A percentile compares a stretch with the other conserved stretches of the same genome.
phyloP scores from a whole-genome alignment of 2,888 invertebrate species.

The Galerucella calmariensis region DNA sequence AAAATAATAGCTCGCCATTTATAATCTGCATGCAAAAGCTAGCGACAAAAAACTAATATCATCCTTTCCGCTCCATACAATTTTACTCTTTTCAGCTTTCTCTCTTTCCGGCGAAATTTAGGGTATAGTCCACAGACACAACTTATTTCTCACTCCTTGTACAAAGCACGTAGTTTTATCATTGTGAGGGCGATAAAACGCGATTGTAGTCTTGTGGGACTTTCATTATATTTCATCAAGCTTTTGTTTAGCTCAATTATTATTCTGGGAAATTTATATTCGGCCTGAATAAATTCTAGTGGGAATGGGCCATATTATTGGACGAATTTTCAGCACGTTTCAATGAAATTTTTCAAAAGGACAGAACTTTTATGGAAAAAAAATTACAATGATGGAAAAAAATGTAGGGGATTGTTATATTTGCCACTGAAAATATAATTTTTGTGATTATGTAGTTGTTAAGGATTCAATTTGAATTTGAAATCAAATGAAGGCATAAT shows the following conservation, averaged over 20 bases:
- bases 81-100: conserved; percentile 3
- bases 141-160: conserved; percentile 32
- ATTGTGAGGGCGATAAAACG: conserved; percentile 52
- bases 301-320: conserved; percentile 31
- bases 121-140: conserved; percentile 13
- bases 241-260: conserved; percentile 51
- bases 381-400: background rate
- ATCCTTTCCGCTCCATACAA: conserved; percentile 6
- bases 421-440: too few species aligned
- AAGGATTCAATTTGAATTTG: too few species aligned
- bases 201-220: conserved; percentile 51
- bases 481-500: too few species aligned
- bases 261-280: conserved; percentile 45
- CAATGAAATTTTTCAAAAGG: conserved; percentile 28
- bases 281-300: conserved; percentile 36
- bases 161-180: conserved; percentile 48
- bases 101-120: conserved; percentile 11
- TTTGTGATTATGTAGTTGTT: too few species aligned
- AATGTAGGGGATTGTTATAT: too few species aligned
- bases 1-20: background rate
- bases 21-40: background rate
- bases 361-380: conserved; percentile 25
- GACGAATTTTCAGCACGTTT: conserved; percentile 33
- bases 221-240: conserved; percentile 50
- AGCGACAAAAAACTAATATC: conserved; percentile 7